Base-by-base conservation (phyloP, 2,888 invertebrate genomes). In the Cephus pulcher region DNA sequence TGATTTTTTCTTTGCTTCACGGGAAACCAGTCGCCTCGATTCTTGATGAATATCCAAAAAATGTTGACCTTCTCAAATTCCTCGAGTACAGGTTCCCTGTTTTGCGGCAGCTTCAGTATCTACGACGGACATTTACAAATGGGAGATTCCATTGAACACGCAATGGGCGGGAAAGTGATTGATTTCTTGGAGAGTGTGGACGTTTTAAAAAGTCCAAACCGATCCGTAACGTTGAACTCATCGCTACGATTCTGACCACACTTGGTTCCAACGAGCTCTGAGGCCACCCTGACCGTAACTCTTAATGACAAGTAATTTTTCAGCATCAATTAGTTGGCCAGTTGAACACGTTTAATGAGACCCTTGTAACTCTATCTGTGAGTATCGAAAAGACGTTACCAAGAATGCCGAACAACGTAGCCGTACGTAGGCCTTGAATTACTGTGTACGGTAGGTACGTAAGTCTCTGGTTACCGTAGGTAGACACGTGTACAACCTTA, bases 91-190 rank as follows among this genome's bases (percentile, higher is more conserved):
- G 75, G 73, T 78, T 78, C 35, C 15, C 73, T 70, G 69, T 78
- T 75, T 75, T 56, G 75, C 68, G 76, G 75, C 12, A 40, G 56
- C 32, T 34, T 73, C 37, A 11, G 70, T 70, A 75, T 56, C 40
- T 9, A 56, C 2, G 40, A 56, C 40, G 73, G 74, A 78, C 74
- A 71, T 69, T 81, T 81, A 77, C 75, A 78, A 81, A 81, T 79
- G 79, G 78, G 81, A 79, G 75, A 71, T 76, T 81, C 75, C 69
- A 71, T 23, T 70, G 76, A 76, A 79, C 81, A 81, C 78, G 79
- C 78, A 74, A 76, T 79, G 79, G 76, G 75, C 80, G 79, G 80
- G 79, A 81, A 79, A 81, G 79, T 80, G 79, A 80, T 80, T 79
- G 80, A 80, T 80, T 77, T 75, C 79, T 74, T 75, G 73, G 78